Conservation (phyloP, 1,140 invertebrate genomes). For the Coptotermes formosanus region DNA sequence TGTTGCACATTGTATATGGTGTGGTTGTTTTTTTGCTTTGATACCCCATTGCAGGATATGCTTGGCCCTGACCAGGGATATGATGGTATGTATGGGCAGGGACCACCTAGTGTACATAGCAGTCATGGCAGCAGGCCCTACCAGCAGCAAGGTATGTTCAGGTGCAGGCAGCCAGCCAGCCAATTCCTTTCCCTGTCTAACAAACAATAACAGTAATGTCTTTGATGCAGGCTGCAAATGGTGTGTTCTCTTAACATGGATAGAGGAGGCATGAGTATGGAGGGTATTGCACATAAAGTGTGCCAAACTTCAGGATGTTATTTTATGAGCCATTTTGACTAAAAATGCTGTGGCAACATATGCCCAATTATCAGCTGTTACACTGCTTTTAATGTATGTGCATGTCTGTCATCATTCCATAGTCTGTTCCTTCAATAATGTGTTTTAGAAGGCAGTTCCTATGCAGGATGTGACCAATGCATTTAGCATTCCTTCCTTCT, state of each 20-base stretch:
- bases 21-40: conserved; percentile 29
- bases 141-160: conserved; percentile 75
- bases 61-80: conserved; percentile 89
- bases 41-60: conserved; percentile 70
- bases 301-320: no score
- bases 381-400: no score
- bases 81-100: conserved; percentile 87
- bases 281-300: no score
- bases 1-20: conserved; percentile 23
- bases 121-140: conserved; percentile 70
- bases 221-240: background rate
- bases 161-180: background rate
- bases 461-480: no score
- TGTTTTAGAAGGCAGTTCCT: no score
- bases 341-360: no score
- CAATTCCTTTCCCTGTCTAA: background rate
- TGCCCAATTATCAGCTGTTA: no score
- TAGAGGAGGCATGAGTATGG: background rate
- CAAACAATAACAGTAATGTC: background rate
- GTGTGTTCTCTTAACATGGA: background rate
- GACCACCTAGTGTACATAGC: conserved; percentile 76
- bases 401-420: no score
- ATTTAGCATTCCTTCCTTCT: no score
- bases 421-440: no score
- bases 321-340: no score